These are phyloP conservation scores for Lymantria monacha DNA, from an alignment of 2,888 invertebrate genomes.

Conservation along the genomic window DNA sequence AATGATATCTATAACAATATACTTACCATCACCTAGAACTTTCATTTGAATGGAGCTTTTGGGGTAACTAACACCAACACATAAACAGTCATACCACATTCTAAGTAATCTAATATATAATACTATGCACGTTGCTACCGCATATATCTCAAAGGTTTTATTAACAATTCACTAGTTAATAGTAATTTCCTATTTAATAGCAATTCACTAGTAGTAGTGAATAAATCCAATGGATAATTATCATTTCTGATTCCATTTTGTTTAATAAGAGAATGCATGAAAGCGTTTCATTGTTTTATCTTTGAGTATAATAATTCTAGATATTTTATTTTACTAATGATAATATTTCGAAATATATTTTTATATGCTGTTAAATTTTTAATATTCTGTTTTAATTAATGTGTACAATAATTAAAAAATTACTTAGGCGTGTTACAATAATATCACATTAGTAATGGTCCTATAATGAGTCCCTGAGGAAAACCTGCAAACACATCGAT, in stretches of 20 bases:
- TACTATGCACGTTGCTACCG: slow-evolving; percentile 48
- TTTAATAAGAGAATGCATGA: slow-evolving; percentile 15
- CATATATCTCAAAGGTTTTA: slow-evolving; percentile 44
- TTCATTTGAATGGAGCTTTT: slow-evolving; percentile 27
- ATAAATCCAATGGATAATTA: slow-evolving; percentile 22
- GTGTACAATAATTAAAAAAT: no score
- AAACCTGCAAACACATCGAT: slow-evolving; percentile 9
- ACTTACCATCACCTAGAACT: slow-evolving; percentile 43
- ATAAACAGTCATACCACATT: slow-evolving; percentile 55
- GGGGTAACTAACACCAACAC: slow-evolving; percentile 43
- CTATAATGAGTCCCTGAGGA: not conserved
- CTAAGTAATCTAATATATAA: slow-evolving; percentile 58
- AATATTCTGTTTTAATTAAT: not conserved
- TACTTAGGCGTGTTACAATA: no score
- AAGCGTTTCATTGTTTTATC: not conserved
- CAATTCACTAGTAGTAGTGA: slow-evolving; percentile 25
- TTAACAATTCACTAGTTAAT: no score
- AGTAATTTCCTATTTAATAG: no score
- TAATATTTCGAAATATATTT: not conserved
- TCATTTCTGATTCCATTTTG: slow-evolving; percentile 29
- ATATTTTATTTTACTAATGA: not conserved
- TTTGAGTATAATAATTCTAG: no score
- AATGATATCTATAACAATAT: slow-evolving; percentile 42
- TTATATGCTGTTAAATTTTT: not conserved
- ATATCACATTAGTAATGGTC: not conserved